Conservation (phyloP, 2,797 vertebrate species). For the Muraenolepis orangiensis region DNA sequence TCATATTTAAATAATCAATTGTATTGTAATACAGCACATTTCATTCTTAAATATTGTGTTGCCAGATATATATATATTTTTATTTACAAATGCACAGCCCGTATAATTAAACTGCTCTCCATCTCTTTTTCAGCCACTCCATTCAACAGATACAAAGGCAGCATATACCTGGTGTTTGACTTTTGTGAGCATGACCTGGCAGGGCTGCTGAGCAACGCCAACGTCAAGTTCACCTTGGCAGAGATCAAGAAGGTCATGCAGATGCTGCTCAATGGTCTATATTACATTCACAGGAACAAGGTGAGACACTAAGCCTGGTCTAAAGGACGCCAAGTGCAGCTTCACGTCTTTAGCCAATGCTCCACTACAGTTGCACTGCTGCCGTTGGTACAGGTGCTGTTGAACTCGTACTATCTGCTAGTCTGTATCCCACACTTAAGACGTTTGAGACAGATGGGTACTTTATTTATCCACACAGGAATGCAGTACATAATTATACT, state of each 20-base stretch:
- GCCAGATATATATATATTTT: background rate
- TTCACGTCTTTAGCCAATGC: background rate
- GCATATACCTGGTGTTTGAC: conserved; percentile 97
- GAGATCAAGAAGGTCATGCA: conserved; percentile 99
- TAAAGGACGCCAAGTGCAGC: background rate
- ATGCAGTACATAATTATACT: no score
- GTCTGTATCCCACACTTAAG: no score
- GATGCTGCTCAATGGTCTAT: conserved; percentile 95
- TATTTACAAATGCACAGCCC: background rate
- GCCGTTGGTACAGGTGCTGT: no score
- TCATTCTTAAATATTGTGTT: background rate
- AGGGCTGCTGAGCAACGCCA: conserved; percentile 92
- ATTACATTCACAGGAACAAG: conserved; percentile 99
- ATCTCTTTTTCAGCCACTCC: conserved; percentile 80
- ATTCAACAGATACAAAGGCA: conserved; percentile 96
- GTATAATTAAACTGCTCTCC: background rate
- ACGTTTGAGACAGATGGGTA: no score
- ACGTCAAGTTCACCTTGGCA: conserved; percentile 93
- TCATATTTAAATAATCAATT: no score
- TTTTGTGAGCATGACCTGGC: conserved; percentile 98
- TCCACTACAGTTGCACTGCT: no score
- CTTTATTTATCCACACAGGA: no score
- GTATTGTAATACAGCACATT: background rate
- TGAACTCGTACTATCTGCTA: no score
- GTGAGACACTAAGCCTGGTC: conserved; percentile 55